Base-by-base conservation (phyloP, 2,888 invertebrate species). In the Drosophila antonietae region DNA sequence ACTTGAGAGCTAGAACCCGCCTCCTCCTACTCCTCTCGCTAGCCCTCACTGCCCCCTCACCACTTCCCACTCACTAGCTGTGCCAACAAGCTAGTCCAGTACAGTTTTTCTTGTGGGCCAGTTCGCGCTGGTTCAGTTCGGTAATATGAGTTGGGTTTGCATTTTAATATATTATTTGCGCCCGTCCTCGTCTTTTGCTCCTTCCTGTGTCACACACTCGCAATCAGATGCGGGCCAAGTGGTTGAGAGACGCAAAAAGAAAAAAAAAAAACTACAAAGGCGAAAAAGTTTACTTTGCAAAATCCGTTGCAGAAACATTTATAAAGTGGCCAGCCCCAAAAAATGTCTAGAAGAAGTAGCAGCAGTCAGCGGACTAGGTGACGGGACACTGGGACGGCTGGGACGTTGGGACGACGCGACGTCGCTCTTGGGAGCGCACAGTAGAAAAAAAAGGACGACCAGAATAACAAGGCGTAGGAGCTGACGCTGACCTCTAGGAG, bases 111-210 rank as follows among this genome's bases (percentile, higher is more conserved):
- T 33, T 51, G 28, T 28, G 51, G 51, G 51, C 47, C 52, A 41
- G 58, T 68, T n/a, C 47, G 52, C 46, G 49, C 33, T 33, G 49
- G 49, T 20, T 47, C 52, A 51, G 75, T 55, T 58, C 47, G 63
- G 88, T 86, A 79, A 89, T 83, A 88, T 89, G 90, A 88, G 90
- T 89, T 86, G 87, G 87, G 89, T 88, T 88, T 89, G 83, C 89
- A 89, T 88, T 88, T 89, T 88, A 88, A 88, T 88, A 88, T 88
- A 86, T 86, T 88, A 83, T 82, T 83, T 88, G 78, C 70, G 63
- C 78, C 74, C 67, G 23, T 63, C 46, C 15, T 46, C 20, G 65
- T n/a, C 28, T 0, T 2, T n/a, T 23, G 23, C 37, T 35, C n/a
- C 33, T 63, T 65, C 78, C 76, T 68, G 72, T 85, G 85, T 85